Base-by-base conservation (phyloP, 2,888 invertebrate species). In the Troides helena region DNA sequence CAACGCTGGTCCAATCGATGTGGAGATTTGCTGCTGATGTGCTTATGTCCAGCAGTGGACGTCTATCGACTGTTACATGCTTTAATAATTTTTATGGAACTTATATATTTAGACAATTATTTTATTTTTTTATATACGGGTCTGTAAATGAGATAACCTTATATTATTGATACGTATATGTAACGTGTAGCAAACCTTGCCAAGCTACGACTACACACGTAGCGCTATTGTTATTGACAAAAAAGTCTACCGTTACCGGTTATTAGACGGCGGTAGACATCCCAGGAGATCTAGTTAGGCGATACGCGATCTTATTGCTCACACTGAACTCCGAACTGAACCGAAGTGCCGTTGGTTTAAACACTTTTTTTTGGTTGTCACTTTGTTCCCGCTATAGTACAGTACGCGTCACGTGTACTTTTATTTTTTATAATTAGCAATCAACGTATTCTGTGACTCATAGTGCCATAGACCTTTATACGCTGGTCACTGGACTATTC, bases 221-320 rank as follows among this genome's bases (percentile, higher is more conserved):
- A 53, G n/a, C 50, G 36, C 68, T 30, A 68, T 65, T 65, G 64
- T 66, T 23, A 53, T 69, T 65, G 69, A 65, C 59, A 65, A 69
- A 69, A 39, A 69, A 69, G 43, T 14, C 60, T 14, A 62, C 69
- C 69, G 69, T 69, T 69, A 69, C 60, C 53, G 30, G 53, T 61
- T 65, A 69, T 69, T 62, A 50, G 65, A 65, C 69, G 61, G 69
- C 56, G 61, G 65, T 62, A 65, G 65, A 65, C 65, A 25, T 57
- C 53, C 56, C 36, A 18, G n/a, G 60, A 69, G 64, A 65, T 69
- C 65, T 53, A 18, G 61, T 61, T 61, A 18, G 8, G 59, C 46
- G 63, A 61, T 69, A 59, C 36, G 18, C 43, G 53, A 25, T 39
- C 25, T 69, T 46, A 69, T 65, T 60, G 59, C 60, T 62, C 58